Evolutionary conservation across 2,113 vertebrate species (phyloP).

Genomic region (Origma solitaria): DNA sequence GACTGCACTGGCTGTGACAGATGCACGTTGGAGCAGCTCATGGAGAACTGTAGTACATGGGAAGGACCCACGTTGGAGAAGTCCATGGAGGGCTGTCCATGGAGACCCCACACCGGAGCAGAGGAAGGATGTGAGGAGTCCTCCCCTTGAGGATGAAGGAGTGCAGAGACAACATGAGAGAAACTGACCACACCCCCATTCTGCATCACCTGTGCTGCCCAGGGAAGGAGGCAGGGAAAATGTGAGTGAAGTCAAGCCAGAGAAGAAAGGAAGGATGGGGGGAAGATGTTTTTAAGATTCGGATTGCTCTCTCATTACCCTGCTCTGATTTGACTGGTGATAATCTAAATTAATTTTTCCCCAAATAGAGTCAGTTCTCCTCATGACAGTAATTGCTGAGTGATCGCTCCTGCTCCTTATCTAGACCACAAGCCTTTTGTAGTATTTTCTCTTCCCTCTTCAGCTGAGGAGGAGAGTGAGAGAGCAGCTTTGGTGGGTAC

Average conservation of each 20-base stretch:
- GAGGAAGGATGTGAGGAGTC: neutral
- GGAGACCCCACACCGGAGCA: neutral
- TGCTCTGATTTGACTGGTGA: neutral
- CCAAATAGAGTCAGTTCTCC: neutral
- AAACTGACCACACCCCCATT: neutral
- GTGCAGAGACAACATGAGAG: neutral
- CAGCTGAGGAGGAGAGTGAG: neutral
- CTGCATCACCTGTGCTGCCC: neutral
- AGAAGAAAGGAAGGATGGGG: neutral
- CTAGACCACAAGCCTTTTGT: neutral
- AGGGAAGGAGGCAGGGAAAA: neutral
- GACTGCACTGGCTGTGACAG: neutral
- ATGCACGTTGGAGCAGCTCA: too few species aligned
- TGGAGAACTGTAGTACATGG: neutral
- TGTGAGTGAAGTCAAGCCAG: accelerated
- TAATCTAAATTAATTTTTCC: neutral
- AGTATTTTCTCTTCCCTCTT: neutral
- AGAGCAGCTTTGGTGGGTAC: neutral
- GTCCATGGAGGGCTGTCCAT: neutral
- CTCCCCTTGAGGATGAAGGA: neutral
- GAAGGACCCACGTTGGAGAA: neutral
- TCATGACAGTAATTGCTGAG: neutral
- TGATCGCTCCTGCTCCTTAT: neutral
- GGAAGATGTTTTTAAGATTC: neutral
- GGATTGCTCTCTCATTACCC: neutral